Base-by-base conservation (phyloP, 2,113 vertebrate genomes). In the Argyrosomus japonicus region DNA sequence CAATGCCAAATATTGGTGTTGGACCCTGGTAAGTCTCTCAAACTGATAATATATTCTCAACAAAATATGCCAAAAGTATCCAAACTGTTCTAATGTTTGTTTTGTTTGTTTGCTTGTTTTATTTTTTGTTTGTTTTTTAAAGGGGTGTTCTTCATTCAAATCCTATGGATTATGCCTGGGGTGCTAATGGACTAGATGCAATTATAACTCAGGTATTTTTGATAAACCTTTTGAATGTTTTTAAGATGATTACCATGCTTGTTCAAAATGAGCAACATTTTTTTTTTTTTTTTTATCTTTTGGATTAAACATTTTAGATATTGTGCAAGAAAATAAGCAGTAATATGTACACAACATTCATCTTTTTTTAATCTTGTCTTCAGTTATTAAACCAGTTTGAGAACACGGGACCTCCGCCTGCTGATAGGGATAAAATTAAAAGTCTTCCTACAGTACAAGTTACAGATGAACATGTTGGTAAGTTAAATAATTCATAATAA, bases 301-400 rank as follows among this genome's bases (percentile, higher is more conserved):
- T 50, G 12, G 9, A 47, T 32, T 45, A 15, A 53, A 76, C 6
- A 68, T 53, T 56, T 14, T 18, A 15, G 6, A 43, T 75, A 1
- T 65, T 50, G 25, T 74, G 47, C 23, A 10, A 57, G 0, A 8
- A 65, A 27, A 12, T 68, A 45, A 36, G 14, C 14, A 45, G 12
- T 10, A 0, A 64, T 18, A 40, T 10, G 2, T 8, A 68, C 18
- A 21, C 6, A 56, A 68, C 4, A 48, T 58, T 25, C 1, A 32
- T 47, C 47, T 65, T 1, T 60, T 61, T 29, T 18, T 64, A 1
- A 14, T n/a, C 14, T 75, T 8, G 8, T 48, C 10, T 82, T 43
- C 63, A 99, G 98, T 96, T 99, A 92, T 95, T 99, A 95, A 99
- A 99, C 94, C 98, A 99, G 88, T 99, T 99, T 96, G 98, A 99